Evolutionary conservation across 2,888 invertebrate species (phyloP).

Genomic region (Gryllus longicercus): DNA sequence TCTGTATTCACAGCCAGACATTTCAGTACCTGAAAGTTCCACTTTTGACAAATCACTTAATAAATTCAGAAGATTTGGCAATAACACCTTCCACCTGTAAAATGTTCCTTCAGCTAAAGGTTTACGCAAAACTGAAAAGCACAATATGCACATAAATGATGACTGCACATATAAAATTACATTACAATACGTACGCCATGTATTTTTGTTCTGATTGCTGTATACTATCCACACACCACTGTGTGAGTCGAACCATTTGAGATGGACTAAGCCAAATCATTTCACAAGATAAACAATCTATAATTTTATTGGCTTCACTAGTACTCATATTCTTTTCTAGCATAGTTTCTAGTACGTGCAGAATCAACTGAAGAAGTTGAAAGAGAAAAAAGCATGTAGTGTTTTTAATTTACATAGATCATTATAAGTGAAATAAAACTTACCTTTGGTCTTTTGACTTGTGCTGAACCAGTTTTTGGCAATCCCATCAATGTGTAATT

Average conservation of each 20-base stretch:
- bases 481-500: slow-evolving; percentile 43
- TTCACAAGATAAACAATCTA: slow-evolving; percentile 38
- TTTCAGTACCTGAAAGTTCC: slow-evolving; percentile 56
- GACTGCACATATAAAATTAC: neutral
- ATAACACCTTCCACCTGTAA: slow-evolving; percentile 63
- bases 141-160: no score
- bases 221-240: slow-evolving; percentile 55
- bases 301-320: slow-evolving; percentile 1
- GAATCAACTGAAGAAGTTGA: neutral
- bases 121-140: no score
- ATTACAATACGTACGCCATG: neutral
- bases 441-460: slow-evolving; percentile 44
- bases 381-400: neutral
- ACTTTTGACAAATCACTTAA: slow-evolving; percentile 54
- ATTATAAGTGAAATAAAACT: slow-evolving; percentile 37
- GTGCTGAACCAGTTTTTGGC: slow-evolving; percentile 40
- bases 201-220: slow-evolving; percentile 46
- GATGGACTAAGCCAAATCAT: slow-evolving; percentile 52
- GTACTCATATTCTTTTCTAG: neutral
- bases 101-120: neutral
- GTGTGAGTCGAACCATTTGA: slow-evolving; percentile 55
- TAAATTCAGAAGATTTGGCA: slow-evolving; percentile 60
- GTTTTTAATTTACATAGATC: neutral
- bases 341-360: neutral
- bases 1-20: slow-evolving; percentile 60